Evolutionary conservation across 1,140 invertebrate species (phyloP), one percentile per base, ranked within the genome.

Genomic region (Trichonephila clavipes): DNA sequence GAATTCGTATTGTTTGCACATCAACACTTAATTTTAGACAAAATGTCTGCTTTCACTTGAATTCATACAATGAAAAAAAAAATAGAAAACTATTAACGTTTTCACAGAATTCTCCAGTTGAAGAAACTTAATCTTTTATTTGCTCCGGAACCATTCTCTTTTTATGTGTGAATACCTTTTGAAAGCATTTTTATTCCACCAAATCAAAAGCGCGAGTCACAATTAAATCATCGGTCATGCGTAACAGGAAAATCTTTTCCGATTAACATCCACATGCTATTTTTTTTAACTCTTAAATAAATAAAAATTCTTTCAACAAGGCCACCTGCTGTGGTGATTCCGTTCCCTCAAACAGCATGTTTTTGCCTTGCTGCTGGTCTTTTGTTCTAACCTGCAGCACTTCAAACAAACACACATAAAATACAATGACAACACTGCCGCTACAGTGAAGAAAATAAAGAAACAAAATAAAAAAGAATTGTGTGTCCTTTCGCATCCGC

Each of bases 161-260:
- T 28, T 77, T 16, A 10, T 18, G 8, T 28, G 14, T 72, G 66
- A 3, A 72, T 3, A 28, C 19, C 61, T 62, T 62, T 62, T 21
- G 0, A 77, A 34, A 77, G 40, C 69, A 14, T 77, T 77, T 77
- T 28, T 28, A 77, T 77, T 34, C 69, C 69, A 7, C 4, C 24
- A 77, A 77, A 77, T 77, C 66, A 77, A 77, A 77, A 77, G 16
- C 69, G 69, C 69, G 69, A 77, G 69, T 77, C 69, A 40, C 69
- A 77, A 77, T 77, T 40, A 77, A 34, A 12, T 34, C 14, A 6
- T 16, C 28, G 28, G 69, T 77, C 69, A 28, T 34, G 69, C 69
- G 34, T 40, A 77, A 28, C 69, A 77, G 69, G 24, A 40, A 77
- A 40, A 18, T 1, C 24, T 51, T 18, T 77, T 77, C 34, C 28